These are phyloP conservation scores for Cephus pulcher DNA, from an alignment of 2,888 invertebrate species.

Conservation along the genomic window DNA sequence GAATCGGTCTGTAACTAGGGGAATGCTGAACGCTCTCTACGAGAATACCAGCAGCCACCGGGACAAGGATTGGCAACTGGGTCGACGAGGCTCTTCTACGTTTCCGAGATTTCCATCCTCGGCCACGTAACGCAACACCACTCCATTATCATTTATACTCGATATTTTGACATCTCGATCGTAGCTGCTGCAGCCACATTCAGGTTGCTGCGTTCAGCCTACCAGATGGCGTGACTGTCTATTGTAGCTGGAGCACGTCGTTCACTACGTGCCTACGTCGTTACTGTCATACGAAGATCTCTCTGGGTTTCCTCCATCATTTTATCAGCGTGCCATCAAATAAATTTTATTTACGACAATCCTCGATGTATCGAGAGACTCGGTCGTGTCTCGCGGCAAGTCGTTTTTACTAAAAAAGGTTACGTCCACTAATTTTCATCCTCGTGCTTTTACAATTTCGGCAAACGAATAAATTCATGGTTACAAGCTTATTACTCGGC, in stretches of 20 bases:
- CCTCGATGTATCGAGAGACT: not conserved
- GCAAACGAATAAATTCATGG: not conserved
- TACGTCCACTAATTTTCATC: not conserved
- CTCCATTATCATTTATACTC: constrained; percentile 13
- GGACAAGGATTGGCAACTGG: constrained; percentile 35
- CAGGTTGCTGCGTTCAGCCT: not conserved
- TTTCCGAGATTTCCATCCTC: constrained; percentile 3
- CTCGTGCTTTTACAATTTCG: not conserved
- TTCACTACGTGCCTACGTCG: not conserved
- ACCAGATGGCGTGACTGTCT: not conserved
- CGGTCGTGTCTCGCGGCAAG: not conserved
- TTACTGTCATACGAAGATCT: not conserved
- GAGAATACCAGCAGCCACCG: not conserved
- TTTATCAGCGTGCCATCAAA: not conserved
- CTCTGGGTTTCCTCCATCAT: not conserved
- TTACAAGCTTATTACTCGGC: not conserved
- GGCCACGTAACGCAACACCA: constrained; percentile 51
- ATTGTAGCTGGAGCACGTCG: not conserved
- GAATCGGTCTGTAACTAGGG: not conserved
- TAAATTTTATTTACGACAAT: not conserved
- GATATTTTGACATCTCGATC: not conserved
- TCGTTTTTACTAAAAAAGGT: not conserved
- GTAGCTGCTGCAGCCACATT: not conserved
- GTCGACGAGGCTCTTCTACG: constrained; percentile 22
- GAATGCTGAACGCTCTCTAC: not conserved